A percentile compares a stretch with the other conserved stretches of the same genome.
Evolutionary conservation across 2,113 vertebrate genomes (phyloP).

Genomic region (Nothobranchius furzeri): DNA sequence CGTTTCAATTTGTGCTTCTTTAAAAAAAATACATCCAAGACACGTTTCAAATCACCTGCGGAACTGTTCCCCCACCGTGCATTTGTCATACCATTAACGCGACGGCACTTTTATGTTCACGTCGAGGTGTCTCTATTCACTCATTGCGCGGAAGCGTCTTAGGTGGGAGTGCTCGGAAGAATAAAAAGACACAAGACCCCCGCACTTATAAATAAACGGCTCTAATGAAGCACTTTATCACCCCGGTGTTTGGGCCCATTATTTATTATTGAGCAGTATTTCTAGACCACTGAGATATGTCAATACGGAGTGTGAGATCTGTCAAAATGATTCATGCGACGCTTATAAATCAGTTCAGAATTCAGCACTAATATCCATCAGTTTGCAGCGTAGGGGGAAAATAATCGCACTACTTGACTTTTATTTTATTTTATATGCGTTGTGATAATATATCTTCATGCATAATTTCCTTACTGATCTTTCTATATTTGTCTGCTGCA

Average conservation of each 20-base stretch:
- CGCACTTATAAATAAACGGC: conserved; percentile 62
- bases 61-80: conserved; percentile 10
- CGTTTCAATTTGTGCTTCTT: conserved; percentile 35
- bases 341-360: conserved; percentile 64
- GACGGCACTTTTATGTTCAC: conserved; percentile 33
- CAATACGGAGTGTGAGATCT: conserved; percentile 58
- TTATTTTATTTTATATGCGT: conserved; percentile 24
- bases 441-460: conserved; percentile 46
- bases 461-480: conserved; percentile 13
- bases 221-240: conserved; percentile 66
- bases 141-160: conserved; percentile 54
- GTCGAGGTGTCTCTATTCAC: conserved; percentile 29
- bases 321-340: conserved; percentile 68
- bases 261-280: conserved; percentile 65
- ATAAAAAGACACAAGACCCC: conserved; percentile 41
- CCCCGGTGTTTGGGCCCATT: conserved; percentile 47
- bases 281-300: conserved; percentile 59
- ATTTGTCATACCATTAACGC: conserved; percentile 43
- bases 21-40: not conserved
- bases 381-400: conserved; percentile 40
- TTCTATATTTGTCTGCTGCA: not conserved
- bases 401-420: conserved; percentile 41
- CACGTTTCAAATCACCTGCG: conserved; percentile 16
- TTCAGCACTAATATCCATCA: conserved; percentile 52
- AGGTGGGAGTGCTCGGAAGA: conserved; percentile 27